Percentiles rank a stretch among this genome's conserved stretches.
phyloP scores from a whole-genome alignment of 2,888 invertebrate species.

The Crepidodera aurea region DNA sequence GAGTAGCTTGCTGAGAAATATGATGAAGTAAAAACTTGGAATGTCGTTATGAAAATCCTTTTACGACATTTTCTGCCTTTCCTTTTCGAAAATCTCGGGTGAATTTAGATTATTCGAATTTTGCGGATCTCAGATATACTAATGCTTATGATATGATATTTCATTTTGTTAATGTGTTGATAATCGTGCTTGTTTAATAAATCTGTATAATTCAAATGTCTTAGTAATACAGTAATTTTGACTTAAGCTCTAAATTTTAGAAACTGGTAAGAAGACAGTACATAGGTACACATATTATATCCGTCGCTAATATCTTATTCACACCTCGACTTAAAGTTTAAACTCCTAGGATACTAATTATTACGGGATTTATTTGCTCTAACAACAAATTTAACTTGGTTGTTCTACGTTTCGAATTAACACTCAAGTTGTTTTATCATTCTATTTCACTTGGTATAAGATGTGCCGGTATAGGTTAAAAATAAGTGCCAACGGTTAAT shows the following conservation, averaged over 20 bases:
- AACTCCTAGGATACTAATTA: conserved; percentile 38
- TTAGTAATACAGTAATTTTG: too few relatives aligned
- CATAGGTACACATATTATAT: conserved; percentile 16
- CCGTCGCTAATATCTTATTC: conserved; percentile 32
- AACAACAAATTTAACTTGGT: conserved; percentile 39
- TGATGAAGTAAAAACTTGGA: neutral
- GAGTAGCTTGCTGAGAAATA: neutral
- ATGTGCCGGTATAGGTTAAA: neutral
- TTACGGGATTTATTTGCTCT: conserved; percentile 40
- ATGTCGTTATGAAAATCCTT: neutral
- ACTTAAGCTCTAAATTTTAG: too few relatives aligned
- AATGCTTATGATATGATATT: too few relatives aligned
- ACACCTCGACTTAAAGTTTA: too few relatives aligned
- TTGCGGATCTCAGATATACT: too few relatives aligned
- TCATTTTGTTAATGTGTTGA: too few relatives aligned
- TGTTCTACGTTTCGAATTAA: conserved; percentile 34
- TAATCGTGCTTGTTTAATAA: too few relatives aligned
- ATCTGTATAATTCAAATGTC: too few relatives aligned
- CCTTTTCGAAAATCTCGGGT: neutral
- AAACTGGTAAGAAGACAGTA: too few relatives aligned
- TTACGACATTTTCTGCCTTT: neutral
- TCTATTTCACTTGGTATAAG: conserved; percentile 13
- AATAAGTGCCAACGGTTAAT: too few relatives aligned
- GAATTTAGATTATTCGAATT: too few relatives aligned
- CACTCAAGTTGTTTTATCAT: conserved; percentile 34